Conservation (phyloP, 2,113 vertebrate species). For the Mobula birostris region DNA sequence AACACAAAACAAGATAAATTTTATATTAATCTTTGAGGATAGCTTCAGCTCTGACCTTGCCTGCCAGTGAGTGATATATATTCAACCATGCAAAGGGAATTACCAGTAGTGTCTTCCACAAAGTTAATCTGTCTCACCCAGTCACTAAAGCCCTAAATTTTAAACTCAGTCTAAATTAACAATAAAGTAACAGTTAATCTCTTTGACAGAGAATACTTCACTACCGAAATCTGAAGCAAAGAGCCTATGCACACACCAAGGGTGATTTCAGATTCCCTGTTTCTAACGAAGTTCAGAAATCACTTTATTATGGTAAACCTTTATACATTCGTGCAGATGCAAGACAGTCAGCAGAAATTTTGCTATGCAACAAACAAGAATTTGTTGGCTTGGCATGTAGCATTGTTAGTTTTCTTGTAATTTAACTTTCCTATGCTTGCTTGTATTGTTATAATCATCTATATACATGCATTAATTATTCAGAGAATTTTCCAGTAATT, state of each 20-base stretch:
- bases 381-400: too few relatives aligned
- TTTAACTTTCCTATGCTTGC: too few relatives aligned
- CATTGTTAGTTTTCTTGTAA: too few relatives aligned
- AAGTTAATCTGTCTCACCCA: constrained; percentile 20
- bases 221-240: too few relatives aligned
- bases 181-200: neutral
- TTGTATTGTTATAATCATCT: too few relatives aligned
- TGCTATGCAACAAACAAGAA: neutral
- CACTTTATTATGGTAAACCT: neutral
- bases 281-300: neutral
- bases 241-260: too few relatives aligned
- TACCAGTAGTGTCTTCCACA: neutral
- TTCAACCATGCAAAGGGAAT: too few relatives aligned
- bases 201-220: neutral
- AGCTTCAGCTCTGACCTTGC: neutral
- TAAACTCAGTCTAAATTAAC: neutral
- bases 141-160: neutral
- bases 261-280: neutral
- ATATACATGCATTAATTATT: too few relatives aligned
- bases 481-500: too few relatives aligned
- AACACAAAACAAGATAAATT: neutral
- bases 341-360: neutral
- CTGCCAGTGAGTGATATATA: constrained; percentile 1
- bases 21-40: neutral
- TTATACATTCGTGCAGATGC: neutral